phyloP scores from a whole-genome alignment of 2,797 vertebrate species.

The Arrhamphus sclerolepis region DNA sequence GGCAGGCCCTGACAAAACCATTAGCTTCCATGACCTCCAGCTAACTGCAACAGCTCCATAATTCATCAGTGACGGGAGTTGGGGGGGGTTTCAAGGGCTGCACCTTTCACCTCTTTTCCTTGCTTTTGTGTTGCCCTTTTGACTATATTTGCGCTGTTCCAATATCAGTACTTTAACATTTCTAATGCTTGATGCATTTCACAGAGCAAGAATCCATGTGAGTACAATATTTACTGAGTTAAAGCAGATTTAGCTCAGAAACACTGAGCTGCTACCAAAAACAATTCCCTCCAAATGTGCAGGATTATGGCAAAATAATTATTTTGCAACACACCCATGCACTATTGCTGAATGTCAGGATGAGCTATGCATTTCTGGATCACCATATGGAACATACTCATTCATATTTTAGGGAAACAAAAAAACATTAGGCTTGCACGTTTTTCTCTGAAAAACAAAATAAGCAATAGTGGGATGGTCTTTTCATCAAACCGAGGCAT shows the following conservation, averaged over 20 bases:
- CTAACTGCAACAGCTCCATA: slow-evolving; percentile 43
- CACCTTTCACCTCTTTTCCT: slow-evolving; percentile 13
- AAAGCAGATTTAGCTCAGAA: slow-evolving; percentile 30
- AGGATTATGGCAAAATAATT: neutral
- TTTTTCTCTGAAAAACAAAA: too few species aligned
- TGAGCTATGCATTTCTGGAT: neutral
- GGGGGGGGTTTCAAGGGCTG: slow-evolving; percentile 7
- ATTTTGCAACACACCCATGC: slow-evolving; percentile 7
- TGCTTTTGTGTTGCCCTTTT: slow-evolving; percentile 21
- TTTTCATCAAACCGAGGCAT: too few species aligned
- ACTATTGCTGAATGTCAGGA: neutral
- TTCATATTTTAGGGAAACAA: too few species aligned
- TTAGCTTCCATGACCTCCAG: slow-evolving; percentile 70
- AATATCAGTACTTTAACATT: slow-evolving; percentile 47
- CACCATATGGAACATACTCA: too few species aligned
- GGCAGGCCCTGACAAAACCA: slow-evolving; percentile 77
- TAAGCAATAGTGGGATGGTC: too few species aligned
- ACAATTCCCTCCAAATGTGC: slow-evolving; percentile 29
- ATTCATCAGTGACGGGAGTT: slow-evolving; percentile 23
- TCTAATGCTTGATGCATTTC: slow-evolving; percentile 19
- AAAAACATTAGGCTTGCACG: too few species aligned
- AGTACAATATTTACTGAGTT: slow-evolving; percentile 25
- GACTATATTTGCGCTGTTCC: slow-evolving; percentile 41
- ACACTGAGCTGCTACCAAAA: slow-evolving; percentile 34
- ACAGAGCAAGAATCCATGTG: slow-evolving; percentile 30